Base-by-base conservation (phyloP, 2,888 invertebrate genomes). In the Chamaedrilus cognettii region DNA sequence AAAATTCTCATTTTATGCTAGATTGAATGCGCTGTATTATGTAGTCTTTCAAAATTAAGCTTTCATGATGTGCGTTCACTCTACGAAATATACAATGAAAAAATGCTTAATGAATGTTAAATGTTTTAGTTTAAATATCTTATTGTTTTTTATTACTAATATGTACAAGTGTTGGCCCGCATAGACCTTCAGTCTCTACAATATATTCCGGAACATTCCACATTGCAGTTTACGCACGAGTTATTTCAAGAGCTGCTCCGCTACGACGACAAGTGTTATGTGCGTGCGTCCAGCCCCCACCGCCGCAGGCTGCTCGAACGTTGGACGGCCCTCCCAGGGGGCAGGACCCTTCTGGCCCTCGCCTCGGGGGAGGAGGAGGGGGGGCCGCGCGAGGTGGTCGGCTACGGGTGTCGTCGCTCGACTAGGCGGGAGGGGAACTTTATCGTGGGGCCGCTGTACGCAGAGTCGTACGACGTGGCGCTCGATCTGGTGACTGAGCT, bases 381-480 rank as follows among this genome's bases (percentile, higher is more conserved):
- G 15, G 31, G 31, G 5, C 4, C 11, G n/a, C 1, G 23, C 5
- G 31, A 51, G 11, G 31, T 62, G 15, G 51, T 62, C 11, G 62
- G 62, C 2, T 62, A 28, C 52, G 62, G 49, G 2, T 62, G 62
- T 32, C 51, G 62, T 2, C 7, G 62, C 11, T 28, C 62, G 19
- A 30, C 62, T 7, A 31, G 30, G 7, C 51, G 31, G 5, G 5
- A 1, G 4, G 62, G 33, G 23, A 62, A 51, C 52, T 51, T 51
- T 32, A 49, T 62, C n/a, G 15, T 62, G n/a, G 62, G 62, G n/a
- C 62, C 62, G 3, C 62, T 62, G 26, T 62, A 49, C 31, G 62
- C 62, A 5, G 52, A 62, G 3, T 1, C 19, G 4, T 30, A 49
- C 2, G 62, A 51, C 31, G n/a, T 62, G 15, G 51, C 62, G n/a